A percentile compares a stretch with the other conserved stretches of the same genome.
Evolutionary conservation across 2,797 vertebrate species (phyloP).

Genomic region (Pipistrellus nathusii): DNA sequence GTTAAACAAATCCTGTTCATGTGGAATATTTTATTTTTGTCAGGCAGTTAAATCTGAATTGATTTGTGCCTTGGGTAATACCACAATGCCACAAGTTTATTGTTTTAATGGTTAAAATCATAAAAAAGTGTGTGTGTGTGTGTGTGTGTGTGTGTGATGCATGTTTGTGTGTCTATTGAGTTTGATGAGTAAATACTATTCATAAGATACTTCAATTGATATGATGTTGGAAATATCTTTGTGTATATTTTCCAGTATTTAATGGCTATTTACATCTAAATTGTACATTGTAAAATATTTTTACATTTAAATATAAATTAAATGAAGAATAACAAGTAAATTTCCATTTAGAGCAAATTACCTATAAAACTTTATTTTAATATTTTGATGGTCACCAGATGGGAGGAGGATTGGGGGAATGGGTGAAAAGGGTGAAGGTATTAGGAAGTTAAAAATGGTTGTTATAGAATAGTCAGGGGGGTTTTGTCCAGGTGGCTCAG

Average conservation of each 20-base stretch:
- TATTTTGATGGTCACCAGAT: not conserved
- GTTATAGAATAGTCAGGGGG: not conserved
- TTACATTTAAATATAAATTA: slow-evolving; percentile 39
- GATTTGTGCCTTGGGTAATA: not conserved
- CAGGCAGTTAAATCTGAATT: not conserved
- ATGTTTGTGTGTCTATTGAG: not conserved
- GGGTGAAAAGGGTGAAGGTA: not conserved
- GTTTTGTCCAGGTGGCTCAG: not conserved
- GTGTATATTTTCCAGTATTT: not conserved
- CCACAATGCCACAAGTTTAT: not conserved
- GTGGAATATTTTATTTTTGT: not conserved
- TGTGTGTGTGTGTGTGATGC: not conserved
- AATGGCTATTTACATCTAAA: not conserved
- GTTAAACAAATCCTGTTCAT: not conserved
- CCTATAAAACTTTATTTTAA: not conserved
- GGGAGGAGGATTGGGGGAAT: not conserved
- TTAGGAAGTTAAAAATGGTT: not conserved
- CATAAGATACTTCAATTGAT: not conserved
- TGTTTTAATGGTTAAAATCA: not conserved
- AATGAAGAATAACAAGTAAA: not conserved
- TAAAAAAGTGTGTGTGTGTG: not conserved
- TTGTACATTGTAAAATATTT: slow-evolving; percentile 8
- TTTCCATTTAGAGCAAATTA: not conserved
- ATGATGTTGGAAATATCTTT: not conserved
- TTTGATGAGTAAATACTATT: not conserved